These are phyloP conservation scores for Drosophila quadrilineata DNA, from an alignment of 1,140 invertebrate species.

Conservation along the genomic window DNA sequence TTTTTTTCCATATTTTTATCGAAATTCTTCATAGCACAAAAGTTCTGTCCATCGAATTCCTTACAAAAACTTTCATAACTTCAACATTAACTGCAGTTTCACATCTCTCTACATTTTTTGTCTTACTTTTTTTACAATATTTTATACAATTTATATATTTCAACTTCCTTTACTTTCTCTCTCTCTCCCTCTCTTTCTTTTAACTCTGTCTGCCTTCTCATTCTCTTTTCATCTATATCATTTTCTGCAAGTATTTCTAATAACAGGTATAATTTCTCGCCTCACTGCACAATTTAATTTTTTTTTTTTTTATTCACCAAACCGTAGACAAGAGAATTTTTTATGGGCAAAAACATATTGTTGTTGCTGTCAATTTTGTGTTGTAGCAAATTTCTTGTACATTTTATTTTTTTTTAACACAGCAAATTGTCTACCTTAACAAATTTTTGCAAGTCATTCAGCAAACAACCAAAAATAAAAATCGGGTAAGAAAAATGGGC, in stretches of 20 bases:
- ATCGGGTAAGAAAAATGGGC: background rate
- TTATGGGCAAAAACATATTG: too few species aligned
- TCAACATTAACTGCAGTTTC: too few species aligned
- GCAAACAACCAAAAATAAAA: constrained; percentile 10
- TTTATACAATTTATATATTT: too few species aligned
- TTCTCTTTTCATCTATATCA: background rate
- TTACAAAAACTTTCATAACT: too few species aligned
- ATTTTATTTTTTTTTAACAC: background rate
- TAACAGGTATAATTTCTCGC: constrained; percentile 14
- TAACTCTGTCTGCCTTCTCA: too few species aligned
- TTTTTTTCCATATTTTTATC: too few species aligned
- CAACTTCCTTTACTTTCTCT: background rate
- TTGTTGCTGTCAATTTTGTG: constrained; percentile 14
- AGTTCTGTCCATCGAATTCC: too few species aligned
- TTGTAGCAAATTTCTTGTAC: background rate
- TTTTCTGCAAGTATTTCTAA: constrained; percentile 7
- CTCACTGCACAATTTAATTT: constrained; percentile 21
- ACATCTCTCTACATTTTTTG: too few species aligned
- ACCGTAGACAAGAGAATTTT: constrained; percentile 6
- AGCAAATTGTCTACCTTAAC: constrained; percentile 24
- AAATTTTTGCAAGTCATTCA: constrained; percentile 34
- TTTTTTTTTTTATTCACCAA: background rate
- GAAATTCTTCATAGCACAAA: too few species aligned
- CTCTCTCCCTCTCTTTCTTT: background rate
- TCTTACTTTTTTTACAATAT: too few species aligned